Conservation (phyloP, 1,140 invertebrate species). For the Drosophila funebris region DNA sequence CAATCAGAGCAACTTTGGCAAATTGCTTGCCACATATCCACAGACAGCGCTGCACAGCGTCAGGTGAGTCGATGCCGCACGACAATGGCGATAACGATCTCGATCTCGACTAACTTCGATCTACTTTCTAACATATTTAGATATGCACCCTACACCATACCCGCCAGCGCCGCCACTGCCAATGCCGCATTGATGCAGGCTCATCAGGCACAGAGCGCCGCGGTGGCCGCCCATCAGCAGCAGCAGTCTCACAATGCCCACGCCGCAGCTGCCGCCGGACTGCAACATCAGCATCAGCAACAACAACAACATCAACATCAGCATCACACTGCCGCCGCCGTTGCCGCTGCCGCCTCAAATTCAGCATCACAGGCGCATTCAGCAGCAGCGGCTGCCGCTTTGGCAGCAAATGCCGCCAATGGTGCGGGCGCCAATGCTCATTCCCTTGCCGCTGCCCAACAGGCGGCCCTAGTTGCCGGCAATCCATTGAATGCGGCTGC, state of each 20-base stretch:
- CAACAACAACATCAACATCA: constrained; percentile 66
- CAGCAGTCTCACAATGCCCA: constrained; percentile 83
- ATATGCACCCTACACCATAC: constrained; percentile 83
- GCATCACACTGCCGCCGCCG: constrained; percentile 55
- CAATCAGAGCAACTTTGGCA: constrained; percentile 88
- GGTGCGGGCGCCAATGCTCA: constrained; percentile 82
- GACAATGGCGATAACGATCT: too few relatives aligned
- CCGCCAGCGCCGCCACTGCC: constrained; percentile 80
- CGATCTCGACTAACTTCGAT: neutral
- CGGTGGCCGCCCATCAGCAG: constrained; percentile 80
- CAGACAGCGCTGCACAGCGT: constrained; percentile 82
- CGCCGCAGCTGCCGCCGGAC: constrained; percentile 83
- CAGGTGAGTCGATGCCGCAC: constrained; percentile 67
- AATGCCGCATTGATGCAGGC: constrained; percentile 80
- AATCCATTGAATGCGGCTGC: constrained; percentile 83
- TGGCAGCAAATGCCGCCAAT: constrained; percentile 84
- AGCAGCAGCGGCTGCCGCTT: constrained; percentile 83
- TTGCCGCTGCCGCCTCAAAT: constrained; percentile 81
- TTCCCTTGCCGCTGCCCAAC: constrained; percentile 83
- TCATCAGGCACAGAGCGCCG: constrained; percentile 83
- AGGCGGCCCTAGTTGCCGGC: constrained; percentile 83
- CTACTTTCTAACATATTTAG: constrained; percentile 49
- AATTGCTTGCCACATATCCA: constrained; percentile 88
- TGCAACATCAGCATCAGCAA: constrained; percentile 69
- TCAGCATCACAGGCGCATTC: constrained; percentile 80